Percentiles rank a stretch among this genome's conserved stretches.
phyloP scores from a whole-genome alignment of 2,113 vertebrate species.

The Cyprinus carpio region DNA sequence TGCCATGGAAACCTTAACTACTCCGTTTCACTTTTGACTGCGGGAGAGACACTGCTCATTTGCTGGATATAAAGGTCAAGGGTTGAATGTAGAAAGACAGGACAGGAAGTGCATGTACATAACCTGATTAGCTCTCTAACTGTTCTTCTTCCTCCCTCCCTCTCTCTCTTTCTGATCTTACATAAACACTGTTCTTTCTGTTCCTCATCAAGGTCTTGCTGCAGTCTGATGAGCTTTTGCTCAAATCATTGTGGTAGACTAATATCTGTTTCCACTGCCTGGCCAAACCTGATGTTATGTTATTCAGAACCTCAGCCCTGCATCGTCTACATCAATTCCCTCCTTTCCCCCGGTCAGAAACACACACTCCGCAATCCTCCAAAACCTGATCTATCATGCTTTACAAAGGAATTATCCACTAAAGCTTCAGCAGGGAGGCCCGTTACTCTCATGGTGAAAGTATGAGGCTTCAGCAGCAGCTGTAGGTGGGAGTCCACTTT shows the following conservation, averaged over 20 bases:
- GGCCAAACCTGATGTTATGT: background rate
- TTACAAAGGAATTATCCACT: conserved; percentile 42
- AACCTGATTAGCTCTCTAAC: background rate
- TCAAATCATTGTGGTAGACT: background rate
- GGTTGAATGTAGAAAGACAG: conserved; percentile 3
- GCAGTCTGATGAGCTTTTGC: background rate
- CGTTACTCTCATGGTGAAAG: background rate
- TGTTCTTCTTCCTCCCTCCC: background rate
- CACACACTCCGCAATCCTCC: conserved; percentile 30
- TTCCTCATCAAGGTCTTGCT: conserved; percentile 8
- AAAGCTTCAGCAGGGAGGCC: conserved; percentile 25
- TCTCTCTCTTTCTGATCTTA: background rate
- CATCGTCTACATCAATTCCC: conserved; percentile 1
- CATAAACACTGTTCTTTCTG: background rate
- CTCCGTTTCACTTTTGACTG: conserved; percentile 63
- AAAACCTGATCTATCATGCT: conserved; percentile 43
- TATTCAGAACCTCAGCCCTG: background rate
- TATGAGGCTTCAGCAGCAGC: conserved; percentile 19
- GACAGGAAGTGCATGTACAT: background rate
- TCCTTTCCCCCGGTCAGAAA: background rate
- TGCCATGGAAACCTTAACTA: conserved; percentile 68
- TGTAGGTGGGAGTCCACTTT: conserved; percentile 27
- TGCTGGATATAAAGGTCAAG: conserved; percentile 26
- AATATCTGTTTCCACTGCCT: background rate
- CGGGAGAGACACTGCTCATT: background rate